Base-by-base conservation (phyloP, 2,113 vertebrate species). In the Ursus arctos region DNA sequence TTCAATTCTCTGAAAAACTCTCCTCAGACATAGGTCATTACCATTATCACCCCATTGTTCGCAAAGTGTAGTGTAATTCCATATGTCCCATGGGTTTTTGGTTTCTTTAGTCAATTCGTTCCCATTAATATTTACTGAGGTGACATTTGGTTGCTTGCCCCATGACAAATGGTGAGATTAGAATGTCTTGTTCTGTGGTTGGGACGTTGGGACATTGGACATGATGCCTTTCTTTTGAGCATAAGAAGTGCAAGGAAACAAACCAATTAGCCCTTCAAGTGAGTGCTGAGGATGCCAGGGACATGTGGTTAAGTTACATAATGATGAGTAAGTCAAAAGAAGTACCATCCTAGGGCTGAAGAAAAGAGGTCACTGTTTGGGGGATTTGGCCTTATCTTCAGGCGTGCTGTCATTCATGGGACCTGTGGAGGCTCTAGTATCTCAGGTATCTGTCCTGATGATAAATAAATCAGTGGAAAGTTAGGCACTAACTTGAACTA, bases 251-350 rank as follows among this genome's bases (percentile, higher is more conserved):
- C 95, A 97, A 96, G 91, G 84, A 97, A 98, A 95, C 80, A 96
- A 97, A 63, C 69, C 74, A 98, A 94, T 98, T 96, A 94, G 84
- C 59, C 47, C 71, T 98, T 95, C 63, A 18, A 88, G 65, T 88
- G 95, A 97, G 86, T 51, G 43, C 12, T 8, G 83, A 93, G 79
- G 80, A 84, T 96, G 96, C 87, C 97, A 97, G 24, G 80, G 94
- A 82, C 88, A 84, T 98, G 97, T 94, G 96, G 96, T 91, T 94
- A 90, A 77, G 95, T 98, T 98, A 96, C 84, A 97, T 96, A 98
- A 98, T 15, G 71, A 90, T 79, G 92, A 96, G 91, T 92, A 96
- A 96, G 97, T 98, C 95, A 85, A 84, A 97, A 97, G 94, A 92
- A 80, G 47, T 88, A 77, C 76, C 8, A 4, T 95, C 65, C 19